Evolutionary conservation across 2,888 invertebrate species (phyloP).

Genomic region (Portevinia maculata): DNA sequence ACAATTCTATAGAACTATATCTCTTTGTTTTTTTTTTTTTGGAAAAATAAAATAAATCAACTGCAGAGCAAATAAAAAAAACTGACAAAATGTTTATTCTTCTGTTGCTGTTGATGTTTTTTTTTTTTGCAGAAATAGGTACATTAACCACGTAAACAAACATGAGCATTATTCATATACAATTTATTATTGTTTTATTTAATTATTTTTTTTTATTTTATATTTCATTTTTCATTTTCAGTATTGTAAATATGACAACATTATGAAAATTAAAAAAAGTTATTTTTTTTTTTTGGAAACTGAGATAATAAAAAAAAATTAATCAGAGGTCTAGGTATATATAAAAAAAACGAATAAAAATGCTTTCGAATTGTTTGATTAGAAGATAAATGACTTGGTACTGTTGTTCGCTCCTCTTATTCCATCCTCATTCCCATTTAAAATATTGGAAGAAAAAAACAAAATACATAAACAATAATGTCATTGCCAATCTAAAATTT

Average conservation of each 20-base stretch:
- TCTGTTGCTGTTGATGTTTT: too few species aligned
- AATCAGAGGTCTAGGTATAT: background rate
- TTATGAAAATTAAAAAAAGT: slow-evolving; percentile 9
- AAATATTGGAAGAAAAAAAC: slow-evolving; percentile 7
- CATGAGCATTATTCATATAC: slow-evolving; percentile 8
- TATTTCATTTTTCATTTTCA: slow-evolving; percentile 13
- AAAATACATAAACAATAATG: slow-evolving; percentile 19
- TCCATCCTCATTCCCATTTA: slow-evolving; percentile 39
- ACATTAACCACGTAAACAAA: slow-evolving; percentile 2
- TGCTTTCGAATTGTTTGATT: slow-evolving; percentile 27
- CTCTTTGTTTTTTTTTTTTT: slow-evolving; percentile 14
- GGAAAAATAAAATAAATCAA: slow-evolving; percentile 10
- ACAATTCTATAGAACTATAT: slow-evolving; percentile 44
- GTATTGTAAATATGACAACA: slow-evolving; percentile 39
- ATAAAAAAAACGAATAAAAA: slow-evolving; percentile 11
- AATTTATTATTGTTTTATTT: slow-evolving; percentile 10
- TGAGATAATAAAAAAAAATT: slow-evolving; percentile 13
- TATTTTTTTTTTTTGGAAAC: slow-evolving; percentile 30
- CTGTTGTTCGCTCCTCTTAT: slow-evolving; percentile 22
- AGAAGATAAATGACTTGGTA: slow-evolving; percentile 38
- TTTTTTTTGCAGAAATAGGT: slow-evolving; percentile 8
- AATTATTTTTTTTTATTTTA: slow-evolving; percentile 9
- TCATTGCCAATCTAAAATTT: slow-evolving; percentile 55
- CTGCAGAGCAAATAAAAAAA: slow-evolving; percentile 21
- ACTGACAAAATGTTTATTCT: background rate